Evolutionary conservation across 1,140 invertebrate genomes (phyloP).

Genomic region (Drosophila tsacasi): DNA sequence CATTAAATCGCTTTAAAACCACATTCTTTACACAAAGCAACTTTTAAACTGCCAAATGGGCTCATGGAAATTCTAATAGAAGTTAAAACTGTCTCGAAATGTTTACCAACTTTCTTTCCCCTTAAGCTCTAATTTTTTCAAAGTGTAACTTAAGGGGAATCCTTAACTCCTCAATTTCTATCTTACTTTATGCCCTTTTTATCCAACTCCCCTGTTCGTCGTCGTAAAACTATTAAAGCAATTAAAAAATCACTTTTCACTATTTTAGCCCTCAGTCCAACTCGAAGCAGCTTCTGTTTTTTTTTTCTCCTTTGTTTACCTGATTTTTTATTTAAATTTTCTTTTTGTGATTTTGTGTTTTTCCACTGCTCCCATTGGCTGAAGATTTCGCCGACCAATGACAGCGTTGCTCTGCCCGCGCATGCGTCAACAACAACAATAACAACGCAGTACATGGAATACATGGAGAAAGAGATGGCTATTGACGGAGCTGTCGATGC

Average conservation of each 20-base stretch:
- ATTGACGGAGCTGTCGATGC: slow-evolving; percentile 47
- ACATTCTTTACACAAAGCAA: not conserved
- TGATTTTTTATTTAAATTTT: slow-evolving; percentile 13
- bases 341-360: not conserved
- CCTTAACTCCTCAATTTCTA: not conserved
- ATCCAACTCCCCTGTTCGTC: not conserved
- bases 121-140: not conserved
- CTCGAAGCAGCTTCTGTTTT: slow-evolving; percentile 9
- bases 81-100: not conserved
- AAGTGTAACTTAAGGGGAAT: slow-evolving; percentile 29
- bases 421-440: slow-evolving; percentile 54
- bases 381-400: slow-evolving; percentile 49
- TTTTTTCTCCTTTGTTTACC: not conserved
- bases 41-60: not conserved
- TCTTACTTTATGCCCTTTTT: not conserved
- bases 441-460: slow-evolving; percentile 19
- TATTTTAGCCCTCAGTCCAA: slow-evolving; percentile 46
- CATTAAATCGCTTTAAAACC: too few species aligned
- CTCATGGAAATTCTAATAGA: not conserved
- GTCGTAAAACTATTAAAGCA: slow-evolving; percentile 68
- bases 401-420: slow-evolving; percentile 46
- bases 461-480: slow-evolving; percentile 40
- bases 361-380: slow-evolving; percentile 47
- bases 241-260: slow-evolving; percentile 82
- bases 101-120: not conserved